These are phyloP conservation scores for Rafetus swinhoei DNA, from an alignment of 2,113 vertebrate genomes.

Conservation along the genomic window DNA sequence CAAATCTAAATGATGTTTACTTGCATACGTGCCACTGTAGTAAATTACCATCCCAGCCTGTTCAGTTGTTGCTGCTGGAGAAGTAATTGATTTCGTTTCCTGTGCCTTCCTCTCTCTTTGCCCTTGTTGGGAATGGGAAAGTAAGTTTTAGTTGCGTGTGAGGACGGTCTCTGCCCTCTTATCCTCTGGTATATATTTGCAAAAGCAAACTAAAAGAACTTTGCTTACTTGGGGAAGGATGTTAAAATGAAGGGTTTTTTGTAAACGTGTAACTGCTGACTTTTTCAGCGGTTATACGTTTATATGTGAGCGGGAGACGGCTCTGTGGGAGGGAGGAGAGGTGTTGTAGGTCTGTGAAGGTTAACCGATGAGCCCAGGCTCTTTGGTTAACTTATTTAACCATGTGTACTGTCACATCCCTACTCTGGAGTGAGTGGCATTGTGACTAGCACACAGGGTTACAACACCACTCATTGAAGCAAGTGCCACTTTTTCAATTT, in stretches of 20 bases:
- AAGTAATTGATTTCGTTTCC: background rate
- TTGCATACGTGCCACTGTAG: background rate
- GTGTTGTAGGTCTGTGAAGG: too few relatives aligned
- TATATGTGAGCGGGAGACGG: too few relatives aligned
- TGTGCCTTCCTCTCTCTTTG: background rate
- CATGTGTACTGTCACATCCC: too few relatives aligned
- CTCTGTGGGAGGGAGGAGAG: too few relatives aligned
- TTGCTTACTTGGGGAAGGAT: background rate
- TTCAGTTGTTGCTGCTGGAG: background rate
- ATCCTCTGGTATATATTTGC: background rate
- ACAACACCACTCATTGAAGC: too few relatives aligned
- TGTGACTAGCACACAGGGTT: too few relatives aligned
- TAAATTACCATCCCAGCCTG: background rate
- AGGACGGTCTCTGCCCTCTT: background rate
- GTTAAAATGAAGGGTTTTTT: too few relatives aligned
- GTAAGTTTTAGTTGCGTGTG: background rate
- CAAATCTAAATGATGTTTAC: background rate
- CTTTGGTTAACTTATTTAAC: too few relatives aligned
- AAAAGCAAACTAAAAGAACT: background rate
- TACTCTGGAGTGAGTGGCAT: too few relatives aligned
- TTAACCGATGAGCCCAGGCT: too few relatives aligned
- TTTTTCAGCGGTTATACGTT: too few relatives aligned
- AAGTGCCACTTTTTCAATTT: background rate
- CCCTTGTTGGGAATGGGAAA: background rate
- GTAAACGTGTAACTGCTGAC: too few relatives aligned